A percentile compares a stretch with the other conserved stretches of the same genome.
Evolutionary conservation across 1,140 invertebrate species (phyloP).

Genomic region (Belonocnema kinseyi): DNA sequence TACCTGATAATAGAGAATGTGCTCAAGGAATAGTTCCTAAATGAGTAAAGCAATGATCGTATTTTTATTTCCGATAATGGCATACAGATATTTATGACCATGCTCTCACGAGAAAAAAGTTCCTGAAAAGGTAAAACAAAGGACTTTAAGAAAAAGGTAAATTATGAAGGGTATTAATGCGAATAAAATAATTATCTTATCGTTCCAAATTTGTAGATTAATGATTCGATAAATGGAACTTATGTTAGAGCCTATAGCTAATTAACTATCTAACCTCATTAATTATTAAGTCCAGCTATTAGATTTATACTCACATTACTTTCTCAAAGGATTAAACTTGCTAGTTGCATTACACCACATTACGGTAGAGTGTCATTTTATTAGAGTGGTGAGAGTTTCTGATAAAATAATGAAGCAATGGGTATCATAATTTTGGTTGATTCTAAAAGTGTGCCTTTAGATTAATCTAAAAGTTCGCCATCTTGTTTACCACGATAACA

Average conservation of each 20-base stretch:
- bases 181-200: constrained; percentile 10
- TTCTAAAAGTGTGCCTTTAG: background rate
- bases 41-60: background rate
- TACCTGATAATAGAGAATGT: background rate
- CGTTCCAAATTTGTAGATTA: background rate
- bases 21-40: background rate
- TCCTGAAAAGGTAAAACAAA: background rate
- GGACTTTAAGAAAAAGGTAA: background rate
- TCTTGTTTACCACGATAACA: background rate
- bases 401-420: background rate
- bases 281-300: constrained; percentile 25
- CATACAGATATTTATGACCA: background rate
- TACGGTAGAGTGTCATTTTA: constrained; percentile 16
- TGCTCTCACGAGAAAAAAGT: background rate
- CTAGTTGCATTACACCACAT: constrained; percentile 7
- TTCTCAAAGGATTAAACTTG: constrained; percentile 8
- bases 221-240: background rate
- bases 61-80: background rate
- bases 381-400: constrained; percentile 9
- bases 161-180: background rate
- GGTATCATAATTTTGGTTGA: background rate
- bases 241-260: background rate
- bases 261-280: background rate
- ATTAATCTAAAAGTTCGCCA: background rate
- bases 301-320: background rate